Evolutionary conservation across 2,797 vertebrate genomes (phyloP).

Genomic region (Odontamblyopus lacepedii): DNA sequence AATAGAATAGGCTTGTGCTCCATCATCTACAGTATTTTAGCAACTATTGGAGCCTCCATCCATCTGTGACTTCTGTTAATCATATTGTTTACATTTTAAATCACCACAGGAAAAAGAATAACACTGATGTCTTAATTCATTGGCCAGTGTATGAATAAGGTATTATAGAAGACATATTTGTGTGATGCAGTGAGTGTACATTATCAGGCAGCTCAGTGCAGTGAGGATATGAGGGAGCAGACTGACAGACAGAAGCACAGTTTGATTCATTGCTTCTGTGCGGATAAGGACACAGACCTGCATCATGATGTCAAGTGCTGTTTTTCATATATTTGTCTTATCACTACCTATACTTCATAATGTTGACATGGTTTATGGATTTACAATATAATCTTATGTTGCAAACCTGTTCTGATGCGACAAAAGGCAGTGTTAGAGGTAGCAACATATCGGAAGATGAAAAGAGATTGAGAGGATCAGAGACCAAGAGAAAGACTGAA

Average conservation of each 20-base stretch:
- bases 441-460: neutral
- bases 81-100: too few relatives aligned
- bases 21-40: too few relatives aligned
- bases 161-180: neutral
- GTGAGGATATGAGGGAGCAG: conserved; percentile 24
- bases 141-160: neutral
- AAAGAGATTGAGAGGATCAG: neutral
- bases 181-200: conserved; percentile 11
- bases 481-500: too few relatives aligned
- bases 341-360: neutral
- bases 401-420: neutral
- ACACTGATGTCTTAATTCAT: neutral
- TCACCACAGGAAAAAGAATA: neutral
- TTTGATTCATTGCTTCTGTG: conserved; percentile 28
- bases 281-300: conserved; percentile 10
- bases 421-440: neutral
- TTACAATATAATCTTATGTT: conserved; percentile 1
- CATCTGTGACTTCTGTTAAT: too few relatives aligned
- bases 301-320: neutral
- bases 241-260: too few relatives aligned
- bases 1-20: too few relatives aligned
- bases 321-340: neutral
- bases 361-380: conserved; percentile 9
- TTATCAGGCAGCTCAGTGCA: conserved; percentile 15
- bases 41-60: too few relatives aligned